These are phyloP conservation scores for Actenoides hombroni DNA, from an alignment of 2,113 vertebrate species.

Conservation along the genomic window DNA sequence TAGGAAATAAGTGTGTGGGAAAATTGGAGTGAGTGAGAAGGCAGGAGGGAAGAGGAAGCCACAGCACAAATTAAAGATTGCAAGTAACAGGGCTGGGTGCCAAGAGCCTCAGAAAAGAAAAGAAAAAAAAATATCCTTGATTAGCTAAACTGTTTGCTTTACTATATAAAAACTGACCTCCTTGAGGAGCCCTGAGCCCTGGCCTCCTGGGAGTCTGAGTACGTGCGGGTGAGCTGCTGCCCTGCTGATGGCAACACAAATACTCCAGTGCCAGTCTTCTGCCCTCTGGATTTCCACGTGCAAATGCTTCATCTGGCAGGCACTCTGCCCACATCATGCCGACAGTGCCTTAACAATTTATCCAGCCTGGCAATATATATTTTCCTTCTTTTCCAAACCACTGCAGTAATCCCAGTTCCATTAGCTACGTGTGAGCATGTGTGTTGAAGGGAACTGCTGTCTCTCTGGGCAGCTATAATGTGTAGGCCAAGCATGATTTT, in stretches of 20 bases:
- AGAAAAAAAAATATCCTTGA: constrained; percentile 14
- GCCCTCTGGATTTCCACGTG: constrained; percentile 8
- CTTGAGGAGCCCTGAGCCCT: neutral
- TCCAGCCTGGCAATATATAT: neutral
- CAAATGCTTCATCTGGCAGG: constrained; percentile 10
- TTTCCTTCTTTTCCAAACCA: neutral
- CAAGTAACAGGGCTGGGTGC: constrained; percentile 52
- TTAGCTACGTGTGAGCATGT: neutral
- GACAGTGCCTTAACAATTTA: neutral
- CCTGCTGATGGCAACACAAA: neutral
- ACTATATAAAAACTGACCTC: constrained; percentile 68
- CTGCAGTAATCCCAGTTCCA: neutral
- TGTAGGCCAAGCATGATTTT: neutral
- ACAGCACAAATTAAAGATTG: constrained; percentile 64
- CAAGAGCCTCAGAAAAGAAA: constrained; percentile 55
- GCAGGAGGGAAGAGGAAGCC: constrained; percentile 60
- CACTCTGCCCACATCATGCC: neutral
- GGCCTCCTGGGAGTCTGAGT: constrained; percentile 53
- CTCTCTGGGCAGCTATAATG: neutral
- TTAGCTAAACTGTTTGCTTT: constrained; percentile 72
- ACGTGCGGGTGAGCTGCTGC: constrained; percentile 37
- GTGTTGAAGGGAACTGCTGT: neutral
- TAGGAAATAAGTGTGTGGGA: constrained; percentile 62
- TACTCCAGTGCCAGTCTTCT: neutral
- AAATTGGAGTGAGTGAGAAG: constrained; percentile 49